Conservation (phyloP, 2,797 vertebrate species). For the Pitangus sulphuratus region DNA sequence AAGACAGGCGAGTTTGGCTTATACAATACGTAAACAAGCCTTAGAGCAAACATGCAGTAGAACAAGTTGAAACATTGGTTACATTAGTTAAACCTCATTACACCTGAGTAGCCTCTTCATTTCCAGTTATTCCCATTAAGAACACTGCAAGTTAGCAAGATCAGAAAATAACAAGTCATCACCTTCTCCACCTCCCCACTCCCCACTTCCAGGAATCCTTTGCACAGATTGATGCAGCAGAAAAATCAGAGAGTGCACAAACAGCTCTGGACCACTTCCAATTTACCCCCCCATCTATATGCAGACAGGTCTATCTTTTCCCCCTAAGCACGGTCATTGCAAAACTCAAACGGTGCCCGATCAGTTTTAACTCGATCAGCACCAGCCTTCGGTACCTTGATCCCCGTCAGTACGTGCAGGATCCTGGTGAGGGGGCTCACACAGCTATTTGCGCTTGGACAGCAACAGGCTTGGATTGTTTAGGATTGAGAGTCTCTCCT, state of each 20-base stretch:
- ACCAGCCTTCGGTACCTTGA: background rate
- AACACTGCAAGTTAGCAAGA: slow-evolving; percentile 4
- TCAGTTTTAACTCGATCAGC: background rate
- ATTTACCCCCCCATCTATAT: background rate
- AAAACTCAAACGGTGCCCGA: background rate
- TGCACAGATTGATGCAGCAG: background rate
- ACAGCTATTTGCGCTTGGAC: background rate
- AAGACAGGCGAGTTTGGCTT: slow-evolving; percentile 77
- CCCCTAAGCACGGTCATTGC: background rate
- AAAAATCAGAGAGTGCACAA: background rate
- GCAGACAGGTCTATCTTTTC: background rate
- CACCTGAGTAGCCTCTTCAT: slow-evolving; percentile 63
- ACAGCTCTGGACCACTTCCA: background rate
- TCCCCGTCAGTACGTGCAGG: fast-evolving
- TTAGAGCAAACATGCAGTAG: slow-evolving; percentile 58
- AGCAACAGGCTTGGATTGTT: background rate
- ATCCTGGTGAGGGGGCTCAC: background rate
- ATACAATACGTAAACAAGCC: slow-evolving; percentile 74
- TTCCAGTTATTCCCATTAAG: slow-evolving; percentile 37
- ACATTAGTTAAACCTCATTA: slow-evolving; percentile 62
- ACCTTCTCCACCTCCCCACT: background rate
- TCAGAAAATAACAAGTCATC: background rate
- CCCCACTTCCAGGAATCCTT: background rate
- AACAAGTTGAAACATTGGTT: slow-evolving; percentile 70
- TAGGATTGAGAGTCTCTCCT: background rate